A percentile compares a stretch with the other conserved stretches of the same genome.
These are phyloP conservation scores for Pomatostomus ruficeps DNA, from an alignment of 2,113 vertebrate species.

Conservation along the genomic window DNA sequence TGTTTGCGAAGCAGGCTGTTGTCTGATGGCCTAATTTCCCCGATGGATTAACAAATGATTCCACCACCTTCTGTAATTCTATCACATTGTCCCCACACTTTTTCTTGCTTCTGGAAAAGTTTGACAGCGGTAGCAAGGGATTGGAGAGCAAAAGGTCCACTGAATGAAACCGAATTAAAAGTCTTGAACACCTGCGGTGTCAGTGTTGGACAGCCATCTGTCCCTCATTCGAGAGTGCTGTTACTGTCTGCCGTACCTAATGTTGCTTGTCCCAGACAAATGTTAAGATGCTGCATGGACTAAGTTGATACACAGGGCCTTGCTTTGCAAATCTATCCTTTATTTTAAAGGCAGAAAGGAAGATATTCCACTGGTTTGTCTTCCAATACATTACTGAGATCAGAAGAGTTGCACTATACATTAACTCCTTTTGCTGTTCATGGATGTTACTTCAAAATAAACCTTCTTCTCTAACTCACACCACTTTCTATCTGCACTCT, in stretches of 20 bases:
- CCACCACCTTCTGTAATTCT: not conserved
- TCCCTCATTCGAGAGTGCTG: not conserved
- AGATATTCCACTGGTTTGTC: not conserved
- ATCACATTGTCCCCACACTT: not conserved
- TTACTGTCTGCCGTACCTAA: not conserved
- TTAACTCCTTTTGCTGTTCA: not conserved
- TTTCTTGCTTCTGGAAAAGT: not conserved
- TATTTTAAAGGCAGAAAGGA: not conserved
- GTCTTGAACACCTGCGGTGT: not conserved
- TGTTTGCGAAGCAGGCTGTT: not conserved
- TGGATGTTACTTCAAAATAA: not conserved
- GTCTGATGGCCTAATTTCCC: not conserved
- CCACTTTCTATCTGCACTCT: not conserved
- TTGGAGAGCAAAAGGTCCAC: slow-evolving; percentile 4
- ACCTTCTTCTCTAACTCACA: not conserved
- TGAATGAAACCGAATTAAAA: not conserved
- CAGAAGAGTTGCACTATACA: not conserved
- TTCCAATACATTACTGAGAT: not conserved
- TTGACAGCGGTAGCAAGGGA: not conserved
- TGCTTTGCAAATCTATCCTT: not conserved
- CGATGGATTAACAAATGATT: not conserved
- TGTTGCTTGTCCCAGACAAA: slow-evolving; percentile 1
- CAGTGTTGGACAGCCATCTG: slow-evolving; percentile 37
- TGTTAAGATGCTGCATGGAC: not conserved
- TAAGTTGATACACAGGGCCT: not conserved